Conservation (phyloP, 1,140 invertebrate species). For the Aphelenchoides fujianensis region DNA sequence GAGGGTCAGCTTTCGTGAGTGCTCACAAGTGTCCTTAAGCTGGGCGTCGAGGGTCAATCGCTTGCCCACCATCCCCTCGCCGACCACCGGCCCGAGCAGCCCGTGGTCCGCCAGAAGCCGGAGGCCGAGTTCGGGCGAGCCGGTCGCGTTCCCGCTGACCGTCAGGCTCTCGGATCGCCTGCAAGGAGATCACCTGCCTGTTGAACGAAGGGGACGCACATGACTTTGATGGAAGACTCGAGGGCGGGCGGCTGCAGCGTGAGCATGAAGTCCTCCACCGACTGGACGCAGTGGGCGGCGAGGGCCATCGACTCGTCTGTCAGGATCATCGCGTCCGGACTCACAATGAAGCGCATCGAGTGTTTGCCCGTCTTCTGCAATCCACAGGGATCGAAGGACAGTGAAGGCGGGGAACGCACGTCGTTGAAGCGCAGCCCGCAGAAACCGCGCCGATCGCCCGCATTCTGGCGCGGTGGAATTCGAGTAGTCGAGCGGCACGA, state of each 20-base stretch:
- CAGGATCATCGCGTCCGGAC: constrained; percentile 29
- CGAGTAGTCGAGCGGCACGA: constrained; percentile 29
- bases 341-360: constrained; percentile 25
- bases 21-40: constrained; percentile 41
- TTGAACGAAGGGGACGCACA: no score
- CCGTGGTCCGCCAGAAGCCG: constrained; percentile 27
- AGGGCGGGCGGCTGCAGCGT: constrained; percentile 26
- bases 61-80: constrained; percentile 33
- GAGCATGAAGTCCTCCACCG: constrained; percentile 28
- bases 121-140: constrained; percentile 20
- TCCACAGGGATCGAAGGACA: no score
- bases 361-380: constrained; percentile 34
- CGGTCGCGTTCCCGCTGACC: constrained; percentile 2
- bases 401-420: neutral
- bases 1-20: neutral
- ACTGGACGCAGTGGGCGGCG: constrained; percentile 30
- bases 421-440: constrained; percentile 25
- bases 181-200: no score
- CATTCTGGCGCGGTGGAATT: no score
- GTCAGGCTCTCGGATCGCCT: constrained; percentile 11
- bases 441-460: constrained; percentile 21
- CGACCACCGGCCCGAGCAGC: constrained; percentile 24
- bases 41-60: constrained; percentile 28
- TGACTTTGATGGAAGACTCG: constrained; percentile 27
- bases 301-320: constrained; percentile 34